A percentile compares a stretch with the other conserved stretches of the same genome.
Evolutionary conservation across 2,888 invertebrate species (phyloP).

Genomic region (Caradrina kadenii): DNA sequence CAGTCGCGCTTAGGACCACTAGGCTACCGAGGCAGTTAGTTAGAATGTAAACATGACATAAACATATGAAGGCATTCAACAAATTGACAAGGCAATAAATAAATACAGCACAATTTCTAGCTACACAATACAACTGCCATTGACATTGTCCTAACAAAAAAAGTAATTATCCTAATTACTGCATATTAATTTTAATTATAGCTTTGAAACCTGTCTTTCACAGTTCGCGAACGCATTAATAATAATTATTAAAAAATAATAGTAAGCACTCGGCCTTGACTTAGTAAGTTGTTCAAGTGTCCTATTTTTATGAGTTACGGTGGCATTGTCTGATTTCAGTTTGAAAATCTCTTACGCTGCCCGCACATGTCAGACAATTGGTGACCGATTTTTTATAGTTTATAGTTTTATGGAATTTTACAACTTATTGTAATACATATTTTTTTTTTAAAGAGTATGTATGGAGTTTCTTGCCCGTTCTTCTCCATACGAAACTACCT

Average conservation of each 20-base stretch:
- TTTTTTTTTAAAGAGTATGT: too few relatives aligned
- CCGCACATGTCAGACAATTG: too few relatives aligned
- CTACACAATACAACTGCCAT: constrained; percentile 3
- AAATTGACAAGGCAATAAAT: constrained; percentile 28
- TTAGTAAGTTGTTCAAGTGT: constrained; percentile 27
- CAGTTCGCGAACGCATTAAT: constrained; percentile 22
- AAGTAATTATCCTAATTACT: constrained; percentile 26
- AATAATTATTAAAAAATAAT: constrained; percentile 32
- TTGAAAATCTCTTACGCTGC: too few relatives aligned
- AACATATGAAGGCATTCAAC: constrained; percentile 18
- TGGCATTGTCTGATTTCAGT: constrained; percentile 17
- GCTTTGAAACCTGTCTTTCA: constrained; percentile 26
- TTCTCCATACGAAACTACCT: too few relatives aligned
- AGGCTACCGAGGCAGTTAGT: too few relatives aligned
- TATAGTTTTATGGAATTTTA: too few relatives aligned
- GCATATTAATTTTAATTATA: constrained; percentile 48
- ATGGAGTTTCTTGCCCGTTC: too few relatives aligned
- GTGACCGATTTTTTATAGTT: too few relatives aligned
- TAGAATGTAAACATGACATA: constrained; percentile 10
- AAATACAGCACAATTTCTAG: constrained; percentile 11
- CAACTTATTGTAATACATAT: too few relatives aligned
- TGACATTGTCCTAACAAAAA: constrained; percentile 25
- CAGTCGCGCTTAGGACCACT: too few relatives aligned
- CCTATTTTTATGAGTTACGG: neutral
- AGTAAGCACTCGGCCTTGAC: constrained; percentile 13